Evolutionary conservation across 2,888 invertebrate species (phyloP).

Genomic region (Andricus curvator): DNA sequence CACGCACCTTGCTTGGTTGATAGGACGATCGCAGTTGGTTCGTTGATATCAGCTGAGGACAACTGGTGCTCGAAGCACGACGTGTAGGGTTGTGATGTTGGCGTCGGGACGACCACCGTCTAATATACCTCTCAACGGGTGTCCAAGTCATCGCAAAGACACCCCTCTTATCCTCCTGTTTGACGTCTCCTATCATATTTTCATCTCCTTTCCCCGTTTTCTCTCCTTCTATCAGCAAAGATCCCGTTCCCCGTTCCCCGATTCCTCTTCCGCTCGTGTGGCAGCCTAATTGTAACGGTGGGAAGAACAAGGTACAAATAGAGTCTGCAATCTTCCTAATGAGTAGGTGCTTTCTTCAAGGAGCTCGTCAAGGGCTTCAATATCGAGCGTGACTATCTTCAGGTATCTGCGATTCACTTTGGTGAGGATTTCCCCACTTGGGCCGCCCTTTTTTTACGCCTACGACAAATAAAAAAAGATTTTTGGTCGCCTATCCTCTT

Average conservation of each 20-base stretch:
- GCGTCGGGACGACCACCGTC: constrained; percentile 68
- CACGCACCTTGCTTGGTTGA: constrained; percentile 23
- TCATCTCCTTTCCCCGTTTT: constrained; percentile 47
- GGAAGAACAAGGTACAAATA: constrained; percentile 62
- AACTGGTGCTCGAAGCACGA: constrained; percentile 55
- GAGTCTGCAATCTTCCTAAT: constrained; percentile 70
- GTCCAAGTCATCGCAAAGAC: constrained; percentile 62
- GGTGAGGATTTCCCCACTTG: background rate
- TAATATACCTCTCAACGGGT: constrained; percentile 74
- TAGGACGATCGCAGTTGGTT: background rate
- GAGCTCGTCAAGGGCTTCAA: constrained; percentile 44
- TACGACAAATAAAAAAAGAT: constrained; percentile 1
- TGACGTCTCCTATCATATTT: constrained; percentile 45
- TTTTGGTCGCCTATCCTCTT: background rate
- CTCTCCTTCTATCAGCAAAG: constrained; percentile 43
- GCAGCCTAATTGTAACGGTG: constrained; percentile 64
- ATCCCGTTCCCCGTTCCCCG: constrained; percentile 43
- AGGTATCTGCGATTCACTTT: background rate
- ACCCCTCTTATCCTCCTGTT: constrained; percentile 52
- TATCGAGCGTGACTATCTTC: background rate
- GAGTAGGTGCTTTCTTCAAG: constrained; percentile 55
- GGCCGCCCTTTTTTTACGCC: constrained; percentile 11
- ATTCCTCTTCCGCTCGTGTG: constrained; percentile 41
- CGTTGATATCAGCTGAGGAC: constrained; percentile 6
- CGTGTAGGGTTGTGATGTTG: constrained; percentile 70